Base-by-base conservation (phyloP, 1,140 invertebrate genomes). In the Aphaenogaster ashmeadi region DNA sequence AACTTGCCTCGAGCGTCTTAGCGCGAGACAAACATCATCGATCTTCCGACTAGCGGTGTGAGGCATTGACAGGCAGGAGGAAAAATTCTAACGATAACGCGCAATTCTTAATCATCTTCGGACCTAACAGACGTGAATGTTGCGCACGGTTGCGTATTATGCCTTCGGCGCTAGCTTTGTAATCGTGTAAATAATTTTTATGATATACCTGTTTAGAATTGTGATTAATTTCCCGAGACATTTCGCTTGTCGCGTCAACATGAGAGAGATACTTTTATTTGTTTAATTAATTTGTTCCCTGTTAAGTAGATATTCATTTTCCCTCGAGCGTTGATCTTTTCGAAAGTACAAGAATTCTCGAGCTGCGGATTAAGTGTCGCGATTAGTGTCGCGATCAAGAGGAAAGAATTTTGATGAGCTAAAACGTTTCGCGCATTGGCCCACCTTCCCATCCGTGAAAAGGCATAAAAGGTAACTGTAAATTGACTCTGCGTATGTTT, bases 21-120 rank as follows among this genome's bases (percentile, higher is more conserved):
- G 52, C 71, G 71, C 52, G 71, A 74, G 71, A 56, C 71, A 56
- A 74, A 74, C 71, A 58, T 74, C 71, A 74, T 74, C 71, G 71
- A 74, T 74, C 52, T 74, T 74, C 71, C 36, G 71, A 21, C 71
- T 21, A 15, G 71, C 36, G 50, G 52, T 74, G 36, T 58, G 33
- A 56, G 21, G 36, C 36, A 74, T 74, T 56, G 33, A 67, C 64
- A 67, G 38, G 38, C 64, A 18, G 52, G 13, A 21, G 33, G 71
- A 38, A 56, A 56, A 36, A 18, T 74, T 44, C 71, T 56, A 56
- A 56, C 71, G 52, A 58, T 74, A 74, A 56, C 36, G 71, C n/a
- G 71, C 9, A 52, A 74, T 74, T 56, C 54, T 74, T 56, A 74
- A 41, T 56, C 52, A 74, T 41, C 33, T n/a, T 41, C 36, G 71